Evolutionary conservation across 2,888 invertebrate genomes (phyloP).

Genomic region (Drosophila aldrichi): DNA sequence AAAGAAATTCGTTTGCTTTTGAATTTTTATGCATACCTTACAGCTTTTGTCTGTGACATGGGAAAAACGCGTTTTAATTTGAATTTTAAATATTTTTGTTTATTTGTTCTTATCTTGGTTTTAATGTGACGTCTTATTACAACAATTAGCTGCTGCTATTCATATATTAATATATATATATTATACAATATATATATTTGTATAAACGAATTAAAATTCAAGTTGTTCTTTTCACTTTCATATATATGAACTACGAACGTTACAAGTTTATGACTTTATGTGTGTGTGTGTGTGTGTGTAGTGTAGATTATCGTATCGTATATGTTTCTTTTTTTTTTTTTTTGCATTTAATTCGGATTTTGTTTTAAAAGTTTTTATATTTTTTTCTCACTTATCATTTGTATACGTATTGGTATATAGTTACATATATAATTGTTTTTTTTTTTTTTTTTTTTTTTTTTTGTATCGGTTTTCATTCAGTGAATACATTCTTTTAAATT

Average conservation of each 20-base stretch:
- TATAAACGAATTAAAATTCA: conserved; percentile 76
- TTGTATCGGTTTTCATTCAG: conserved; percentile 34
- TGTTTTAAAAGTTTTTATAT: conserved; percentile 36
- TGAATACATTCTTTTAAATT: conserved; percentile 54
- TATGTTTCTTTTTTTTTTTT: conserved; percentile 29
- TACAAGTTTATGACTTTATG: conserved; percentile 32
- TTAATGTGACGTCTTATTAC: conserved; percentile 75
- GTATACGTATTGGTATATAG: conserved; percentile 62
- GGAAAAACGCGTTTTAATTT: conserved; percentile 6
- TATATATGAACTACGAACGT: conserved; percentile 58
- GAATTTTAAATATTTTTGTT: conserved; percentile 74
- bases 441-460: neutral
- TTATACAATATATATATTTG: conserved; percentile 42
- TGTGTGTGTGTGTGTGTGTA: conserved; percentile 51
- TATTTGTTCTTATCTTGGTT: conserved; percentile 65
- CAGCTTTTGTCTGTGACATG: conserved; percentile 15
- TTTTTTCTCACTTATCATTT: conserved; percentile 43
- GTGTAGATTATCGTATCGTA: conserved; percentile 54
- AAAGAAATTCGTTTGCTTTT: too few relatives aligned
- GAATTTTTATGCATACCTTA: neutral
- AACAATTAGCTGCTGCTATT: conserved; percentile 75
- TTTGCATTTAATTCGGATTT: conserved; percentile 36
- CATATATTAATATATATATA: conserved; percentile 27
- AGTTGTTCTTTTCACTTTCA: conserved; percentile 50
- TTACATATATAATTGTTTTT: conserved; percentile 55